A percentile compares a stretch with the other conserved stretches of the same genome.
phyloP scores from a whole-genome alignment of 2,888 invertebrate species.

The Pristionchus mayeri region DNA sequence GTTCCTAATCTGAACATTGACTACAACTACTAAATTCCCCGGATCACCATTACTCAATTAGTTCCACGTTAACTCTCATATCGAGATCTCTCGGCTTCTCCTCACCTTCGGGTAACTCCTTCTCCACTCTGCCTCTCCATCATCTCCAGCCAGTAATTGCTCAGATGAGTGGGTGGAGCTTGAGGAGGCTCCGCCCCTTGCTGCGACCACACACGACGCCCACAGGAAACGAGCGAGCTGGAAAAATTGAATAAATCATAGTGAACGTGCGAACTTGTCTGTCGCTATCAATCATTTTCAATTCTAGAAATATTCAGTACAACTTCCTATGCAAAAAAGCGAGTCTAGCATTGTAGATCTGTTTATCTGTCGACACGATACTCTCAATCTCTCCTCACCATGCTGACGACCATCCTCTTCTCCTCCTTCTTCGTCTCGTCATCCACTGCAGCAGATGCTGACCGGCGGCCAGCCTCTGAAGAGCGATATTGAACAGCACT shows the following conservation, averaged over 20 bases:
- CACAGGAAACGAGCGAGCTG: constrained; percentile 47
- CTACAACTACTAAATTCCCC: no score
- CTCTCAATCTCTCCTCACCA: constrained; percentile 1
- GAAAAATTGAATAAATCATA: not conserved
- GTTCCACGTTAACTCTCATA: not conserved
- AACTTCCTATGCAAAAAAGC: no score
- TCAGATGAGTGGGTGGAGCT: not conserved
- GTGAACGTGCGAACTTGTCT: no score
- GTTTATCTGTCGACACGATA: no score
- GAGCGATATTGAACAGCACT: no score
- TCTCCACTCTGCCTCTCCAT: constrained; percentile 49
- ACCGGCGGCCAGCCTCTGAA: not conserved
- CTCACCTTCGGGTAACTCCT: constrained; percentile 45
- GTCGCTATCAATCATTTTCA: no score
- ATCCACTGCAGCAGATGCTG: not conserved
- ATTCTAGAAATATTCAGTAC: no score
- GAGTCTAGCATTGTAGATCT: no score
- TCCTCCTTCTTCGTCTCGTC: constrained; percentile 38
- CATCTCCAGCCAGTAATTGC: constrained; percentile 31
- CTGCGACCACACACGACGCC: constrained; percentile 31
- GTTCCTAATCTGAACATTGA: no score
- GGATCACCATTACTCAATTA: no score
- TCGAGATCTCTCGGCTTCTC: not conserved
- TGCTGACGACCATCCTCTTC: constrained; percentile 22
- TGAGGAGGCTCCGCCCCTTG: not conserved